Conservation (phyloP, 2,797 vertebrate species). For the Lacerta bilineata region DNA sequence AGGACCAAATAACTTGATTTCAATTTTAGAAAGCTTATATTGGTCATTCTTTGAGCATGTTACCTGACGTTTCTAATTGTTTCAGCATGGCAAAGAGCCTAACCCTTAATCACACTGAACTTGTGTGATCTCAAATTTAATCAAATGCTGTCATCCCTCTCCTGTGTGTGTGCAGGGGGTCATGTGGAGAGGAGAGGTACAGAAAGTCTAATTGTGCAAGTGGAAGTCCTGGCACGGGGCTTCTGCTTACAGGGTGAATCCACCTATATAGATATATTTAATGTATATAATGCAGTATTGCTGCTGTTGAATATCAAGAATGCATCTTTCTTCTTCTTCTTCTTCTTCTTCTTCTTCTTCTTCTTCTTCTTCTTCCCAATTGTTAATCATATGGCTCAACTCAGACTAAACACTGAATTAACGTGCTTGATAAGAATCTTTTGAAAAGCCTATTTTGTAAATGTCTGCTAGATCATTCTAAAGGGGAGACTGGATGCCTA, state of each 20-base stretch:
- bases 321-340: not conserved
- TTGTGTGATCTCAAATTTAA: not conserved
- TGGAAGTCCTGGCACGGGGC: too few relatives aligned
- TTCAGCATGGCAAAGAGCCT: not conserved
- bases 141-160: too few relatives aligned
- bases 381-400: fast-evolving
- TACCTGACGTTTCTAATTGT: not conserved
- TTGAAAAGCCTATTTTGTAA: slow-evolving; percentile 18
- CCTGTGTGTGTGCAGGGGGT: too few relatives aligned
- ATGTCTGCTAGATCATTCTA: not conserved
- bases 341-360: not conserved
- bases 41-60: not conserved
- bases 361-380: not conserved
- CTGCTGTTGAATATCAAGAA: not conserved
- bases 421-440: not conserved
- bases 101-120: not conserved
- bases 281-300: not conserved
- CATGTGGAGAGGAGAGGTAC: too few relatives aligned
- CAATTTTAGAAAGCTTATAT: not conserved
- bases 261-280: too few relatives aligned
- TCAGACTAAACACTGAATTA: slow-evolving; percentile 15
- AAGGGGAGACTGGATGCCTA: slow-evolving; percentile 3
- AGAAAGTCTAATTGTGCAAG: too few relatives aligned
- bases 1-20: slow-evolving; percentile 1
- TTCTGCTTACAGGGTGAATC: too few relatives aligned